Conservation (phyloP, 2,113 vertebrate genomes). For the Burhinus bistriatus region DNA sequence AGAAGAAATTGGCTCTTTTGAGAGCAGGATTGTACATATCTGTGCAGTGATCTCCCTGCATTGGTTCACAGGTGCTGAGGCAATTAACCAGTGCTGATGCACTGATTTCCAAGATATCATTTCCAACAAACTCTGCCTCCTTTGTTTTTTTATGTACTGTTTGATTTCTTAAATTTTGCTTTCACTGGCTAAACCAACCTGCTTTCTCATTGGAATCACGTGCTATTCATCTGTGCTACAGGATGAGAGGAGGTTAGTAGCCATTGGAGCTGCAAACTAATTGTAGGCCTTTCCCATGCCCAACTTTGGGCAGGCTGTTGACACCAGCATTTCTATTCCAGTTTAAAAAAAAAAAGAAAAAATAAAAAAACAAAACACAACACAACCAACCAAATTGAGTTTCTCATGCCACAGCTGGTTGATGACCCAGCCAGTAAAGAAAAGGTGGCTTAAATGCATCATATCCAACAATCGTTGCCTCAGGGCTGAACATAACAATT, state of each 20-base stretch:
- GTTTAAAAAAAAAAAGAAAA: background rate
- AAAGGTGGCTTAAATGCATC: conserved; percentile 30
- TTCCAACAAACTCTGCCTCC: conserved; percentile 58
- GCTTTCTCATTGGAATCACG: conserved; percentile 46
- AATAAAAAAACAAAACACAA: background rate
- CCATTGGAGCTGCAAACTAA: conserved; percentile 6
- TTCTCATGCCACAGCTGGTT: conserved; percentile 18
- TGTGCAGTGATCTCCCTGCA: conserved; percentile 65
- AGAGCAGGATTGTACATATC: conserved; percentile 66
- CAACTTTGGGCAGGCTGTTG: conserved; percentile 47
- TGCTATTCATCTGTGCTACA: conserved; percentile 20
- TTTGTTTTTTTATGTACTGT: conserved; percentile 57
- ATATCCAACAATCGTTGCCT: conserved; percentile 6
- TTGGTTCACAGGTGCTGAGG: conserved; percentile 66
- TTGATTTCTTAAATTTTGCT: conserved; percentile 62
- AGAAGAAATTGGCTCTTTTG: conserved; percentile 72
- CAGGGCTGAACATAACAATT: conserved; percentile 29
- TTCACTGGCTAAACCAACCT: conserved; percentile 52
- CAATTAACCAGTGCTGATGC: conserved; percentile 65
- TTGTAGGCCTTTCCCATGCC: conserved; percentile 50
- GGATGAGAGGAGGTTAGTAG: conserved; percentile 43
- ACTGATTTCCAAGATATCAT: conserved; percentile 52
- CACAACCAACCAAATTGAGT: background rate
- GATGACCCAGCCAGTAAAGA: conserved; percentile 4
- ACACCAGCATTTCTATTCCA: conserved; percentile 65